Evolutionary conservation across 1,140 invertebrate species (phyloP).

Genomic region (Venustaconcha ellipsiformis): DNA sequence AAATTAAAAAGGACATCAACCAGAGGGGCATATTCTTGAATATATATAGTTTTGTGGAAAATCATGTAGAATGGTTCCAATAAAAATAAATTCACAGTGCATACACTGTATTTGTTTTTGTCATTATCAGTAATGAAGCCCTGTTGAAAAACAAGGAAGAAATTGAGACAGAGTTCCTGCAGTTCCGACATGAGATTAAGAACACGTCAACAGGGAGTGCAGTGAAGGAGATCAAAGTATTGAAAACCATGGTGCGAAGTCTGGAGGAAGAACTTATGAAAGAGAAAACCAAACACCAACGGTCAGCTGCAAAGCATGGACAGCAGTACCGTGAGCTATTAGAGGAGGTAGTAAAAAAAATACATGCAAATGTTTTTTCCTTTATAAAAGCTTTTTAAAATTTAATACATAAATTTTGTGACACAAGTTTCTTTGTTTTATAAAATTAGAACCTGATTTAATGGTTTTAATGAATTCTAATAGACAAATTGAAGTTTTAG

Average conservation of each 20-base stretch:
- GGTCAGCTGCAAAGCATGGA: slow-evolving; percentile 53
- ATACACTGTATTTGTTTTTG: neutral
- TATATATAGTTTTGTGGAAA: too few species aligned
- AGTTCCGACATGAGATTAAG: slow-evolving; percentile 59
- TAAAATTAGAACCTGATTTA: neutral
- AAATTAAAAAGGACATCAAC: too few species aligned
- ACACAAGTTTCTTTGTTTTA: neutral
- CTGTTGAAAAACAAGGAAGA: slow-evolving; percentile 63
- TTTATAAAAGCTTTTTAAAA: neutral
- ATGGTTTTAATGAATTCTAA: neutral
- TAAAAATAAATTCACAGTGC: too few species aligned
- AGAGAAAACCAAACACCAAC: slow-evolving; percentile 64
- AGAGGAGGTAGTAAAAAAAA: slow-evolving; percentile 54
- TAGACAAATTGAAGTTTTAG: too few species aligned
- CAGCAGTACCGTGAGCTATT: slow-evolving; percentile 63
- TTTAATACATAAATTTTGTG: too few species aligned
- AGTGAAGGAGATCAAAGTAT: slow-evolving; percentile 58
- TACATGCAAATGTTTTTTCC: neutral
- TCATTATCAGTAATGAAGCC: slow-evolving; percentile 48
- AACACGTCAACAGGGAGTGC: slow-evolving; percentile 51
- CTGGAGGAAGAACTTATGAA: slow-evolving; percentile 66
- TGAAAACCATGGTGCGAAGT: slow-evolving; percentile 61
- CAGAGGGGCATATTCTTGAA: too few species aligned
- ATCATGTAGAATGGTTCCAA: too few species aligned
- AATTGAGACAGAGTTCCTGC: slow-evolving; percentile 59